Conservation (phyloP, 35 echinoderm and acorn worm species). For the Apostichopus japonicus region DNA sequence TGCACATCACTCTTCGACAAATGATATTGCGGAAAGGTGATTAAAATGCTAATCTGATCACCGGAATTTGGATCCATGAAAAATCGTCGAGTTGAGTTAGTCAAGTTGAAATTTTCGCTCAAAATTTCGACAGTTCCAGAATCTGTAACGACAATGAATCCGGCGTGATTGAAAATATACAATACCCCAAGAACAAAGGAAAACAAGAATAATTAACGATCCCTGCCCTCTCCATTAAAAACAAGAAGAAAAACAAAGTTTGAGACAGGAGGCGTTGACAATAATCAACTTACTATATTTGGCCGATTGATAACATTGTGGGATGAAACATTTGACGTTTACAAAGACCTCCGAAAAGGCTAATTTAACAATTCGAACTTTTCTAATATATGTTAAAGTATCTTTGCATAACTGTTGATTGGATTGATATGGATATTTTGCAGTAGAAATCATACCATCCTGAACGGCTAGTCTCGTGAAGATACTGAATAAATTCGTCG, state of each 20-base stretch:
- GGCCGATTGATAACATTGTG: too few relatives aligned
- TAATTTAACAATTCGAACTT: not conserved
- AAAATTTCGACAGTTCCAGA: not conserved
- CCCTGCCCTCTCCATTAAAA: too few relatives aligned
- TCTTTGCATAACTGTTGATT: too few relatives aligned
- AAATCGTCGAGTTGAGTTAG: not conserved
- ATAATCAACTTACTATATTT: too few relatives aligned
- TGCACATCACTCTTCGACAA: not conserved
- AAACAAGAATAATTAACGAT: too few relatives aligned
- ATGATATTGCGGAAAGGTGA: not conserved
- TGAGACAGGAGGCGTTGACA: too few relatives aligned
- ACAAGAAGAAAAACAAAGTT: too few relatives aligned
- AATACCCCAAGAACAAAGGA: too few relatives aligned
- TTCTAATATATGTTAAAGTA: not conserved
- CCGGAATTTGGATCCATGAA: not conserved
- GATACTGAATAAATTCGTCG: slow-evolving; percentile 16
- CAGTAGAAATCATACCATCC: not conserved
- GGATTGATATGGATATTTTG: too few relatives aligned
- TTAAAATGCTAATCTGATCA: not conserved
- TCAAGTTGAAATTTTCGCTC: slow-evolving; percentile 13
- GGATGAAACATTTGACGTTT: too few relatives aligned
- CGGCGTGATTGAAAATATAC: too few relatives aligned
- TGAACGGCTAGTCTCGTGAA: slow-evolving; percentile 28
- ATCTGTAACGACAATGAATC: not conserved
- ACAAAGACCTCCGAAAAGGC: too few relatives aligned